Percentiles rank a stretch among this genome's conserved stretches.
Evolutionary conservation across 2,113 vertebrate genomes (phyloP).

Genomic region (Hystrix cristata): DNA sequence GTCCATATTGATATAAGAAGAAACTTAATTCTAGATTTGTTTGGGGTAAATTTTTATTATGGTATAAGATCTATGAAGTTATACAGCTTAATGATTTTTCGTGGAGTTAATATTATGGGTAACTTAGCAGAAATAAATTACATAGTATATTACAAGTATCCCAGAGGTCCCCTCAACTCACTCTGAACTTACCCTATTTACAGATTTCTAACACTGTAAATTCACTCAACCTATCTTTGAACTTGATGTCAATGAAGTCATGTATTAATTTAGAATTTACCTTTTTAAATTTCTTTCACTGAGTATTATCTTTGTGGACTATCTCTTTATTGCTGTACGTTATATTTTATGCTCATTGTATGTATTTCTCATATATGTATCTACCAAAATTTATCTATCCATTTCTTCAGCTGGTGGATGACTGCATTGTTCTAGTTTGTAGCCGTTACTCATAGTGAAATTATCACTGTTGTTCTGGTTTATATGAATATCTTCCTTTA

Average conservation of each 20-base stretch:
- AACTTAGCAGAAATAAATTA: neutral
- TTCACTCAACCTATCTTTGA: neutral
- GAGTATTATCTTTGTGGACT: neutral
- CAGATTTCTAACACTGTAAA: neutral
- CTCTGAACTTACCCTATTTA: neutral
- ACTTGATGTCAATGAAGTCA: neutral
- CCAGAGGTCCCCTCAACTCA: neutral
- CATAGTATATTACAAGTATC: neutral
- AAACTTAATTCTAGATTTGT: conserved; percentile 16
- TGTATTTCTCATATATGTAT: neutral
- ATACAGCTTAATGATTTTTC: neutral
- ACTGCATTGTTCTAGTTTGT: neutral
- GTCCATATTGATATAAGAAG: neutral
- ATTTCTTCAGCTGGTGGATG: neutral
- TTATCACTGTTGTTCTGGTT: neutral
- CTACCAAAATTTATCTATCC: neutral
- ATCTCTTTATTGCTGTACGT: neutral
- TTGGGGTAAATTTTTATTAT: neutral
- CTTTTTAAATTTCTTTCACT: neutral
- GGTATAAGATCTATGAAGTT: neutral
- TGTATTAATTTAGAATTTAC: neutral
- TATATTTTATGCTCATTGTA: neutral
- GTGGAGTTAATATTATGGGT: neutral
- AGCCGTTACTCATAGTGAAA: neutral
- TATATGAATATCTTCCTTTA: neutral